Base-by-base conservation (phyloP, 35 echinoderm and acorn worm species). In the Amphiura filiformis region DNA sequence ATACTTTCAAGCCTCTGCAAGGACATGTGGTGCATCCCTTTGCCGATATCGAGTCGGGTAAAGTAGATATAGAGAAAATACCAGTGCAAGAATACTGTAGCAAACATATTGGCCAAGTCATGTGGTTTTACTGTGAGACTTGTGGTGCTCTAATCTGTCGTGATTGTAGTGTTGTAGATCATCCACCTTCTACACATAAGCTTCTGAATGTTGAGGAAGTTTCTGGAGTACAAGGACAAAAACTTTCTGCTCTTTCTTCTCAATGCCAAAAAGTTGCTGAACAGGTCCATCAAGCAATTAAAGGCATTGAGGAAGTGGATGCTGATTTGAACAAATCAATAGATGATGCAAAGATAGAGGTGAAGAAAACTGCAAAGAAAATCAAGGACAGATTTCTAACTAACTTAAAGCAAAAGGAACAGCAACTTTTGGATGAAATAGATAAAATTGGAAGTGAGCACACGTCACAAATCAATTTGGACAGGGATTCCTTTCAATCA, bases 81-180 rank as follows among this genome's bases (percentile, higher is more conserved):
- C 35, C 76, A 15, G 56, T 47, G 2, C 9, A n/a, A 15, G 41
- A 37, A 1, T 56, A 88, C 76, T 88, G 86, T 37, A 56, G 30
- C 0, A 80, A 80, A 28, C 86, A 88, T 44, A 1, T 36, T 13
- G 56, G 37, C 30, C 76, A 80, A n/a, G 76, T 79, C 13, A 56
- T 88, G 26, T 64, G 47, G 30, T 37, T 57, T 56, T 88, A 33
- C 78, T 88, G 86, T 39, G 52, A 36, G 23, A 88, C 86, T 30
- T 88, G 86, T 40, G 65, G 77, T 65, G 35, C 34, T 35, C 86
- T 57, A 35, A 40, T 88, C 78, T 88, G 86, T 44, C 23, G 75
- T 11, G 86, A 39, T 32, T 88, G 86, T 20, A 78, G 41, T 1
- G 86, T 80, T 4, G 77, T 52, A 13, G 78, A 88, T 41, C 86